phyloP scores from a whole-genome alignment of 2,113 vertebrate species.

The Rhegmatorhina hoffmannsi region DNA sequence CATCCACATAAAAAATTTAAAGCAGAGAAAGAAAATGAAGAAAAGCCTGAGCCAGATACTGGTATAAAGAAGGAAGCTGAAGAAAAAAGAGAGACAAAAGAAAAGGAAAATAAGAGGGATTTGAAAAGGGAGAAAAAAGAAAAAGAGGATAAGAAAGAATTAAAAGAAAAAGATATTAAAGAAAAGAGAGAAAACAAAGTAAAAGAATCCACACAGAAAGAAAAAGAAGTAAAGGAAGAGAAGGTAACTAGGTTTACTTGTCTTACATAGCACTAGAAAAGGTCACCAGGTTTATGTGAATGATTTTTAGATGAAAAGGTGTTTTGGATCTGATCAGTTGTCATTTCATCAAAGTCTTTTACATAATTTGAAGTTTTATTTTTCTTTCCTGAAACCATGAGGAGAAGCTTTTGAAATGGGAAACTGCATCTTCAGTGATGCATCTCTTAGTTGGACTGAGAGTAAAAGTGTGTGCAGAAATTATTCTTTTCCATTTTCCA shows the following conservation, averaged over 20 bases:
- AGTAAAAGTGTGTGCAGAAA: neutral
- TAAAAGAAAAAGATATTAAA: conserved; percentile 83
- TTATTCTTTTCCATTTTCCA: neutral
- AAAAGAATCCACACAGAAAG: conserved; percentile 82
- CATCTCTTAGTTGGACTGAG: neutral
- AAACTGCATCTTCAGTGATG: neutral
- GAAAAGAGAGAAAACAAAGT: conserved; percentile 86
- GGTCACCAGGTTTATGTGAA: neutral
- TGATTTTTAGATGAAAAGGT: conserved; percentile 7
- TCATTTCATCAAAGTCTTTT: neutral
- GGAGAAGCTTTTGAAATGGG: neutral
- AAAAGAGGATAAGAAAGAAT: conserved; percentile 81
- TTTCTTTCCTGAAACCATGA: neutral
- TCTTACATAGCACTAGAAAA: conserved; percentile 11
- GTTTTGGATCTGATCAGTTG: neutral
- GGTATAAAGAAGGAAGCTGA: conserved; percentile 81
- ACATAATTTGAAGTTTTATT: neutral
- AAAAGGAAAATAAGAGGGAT: conserved; percentile 80
- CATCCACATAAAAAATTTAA: conserved; percentile 80
- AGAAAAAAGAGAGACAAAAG: conserved; percentile 82
- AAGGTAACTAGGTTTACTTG: conserved; percentile 68
- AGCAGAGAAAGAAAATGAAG: conserved; percentile 81
- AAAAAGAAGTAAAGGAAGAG: conserved; percentile 85
- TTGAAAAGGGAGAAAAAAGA: conserved; percentile 84
- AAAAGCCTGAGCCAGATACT: conserved; percentile 78